These are phyloP conservation scores for Aromia moschata DNA, from an alignment of 2,888 invertebrate genomes.

Conservation along the genomic window DNA sequence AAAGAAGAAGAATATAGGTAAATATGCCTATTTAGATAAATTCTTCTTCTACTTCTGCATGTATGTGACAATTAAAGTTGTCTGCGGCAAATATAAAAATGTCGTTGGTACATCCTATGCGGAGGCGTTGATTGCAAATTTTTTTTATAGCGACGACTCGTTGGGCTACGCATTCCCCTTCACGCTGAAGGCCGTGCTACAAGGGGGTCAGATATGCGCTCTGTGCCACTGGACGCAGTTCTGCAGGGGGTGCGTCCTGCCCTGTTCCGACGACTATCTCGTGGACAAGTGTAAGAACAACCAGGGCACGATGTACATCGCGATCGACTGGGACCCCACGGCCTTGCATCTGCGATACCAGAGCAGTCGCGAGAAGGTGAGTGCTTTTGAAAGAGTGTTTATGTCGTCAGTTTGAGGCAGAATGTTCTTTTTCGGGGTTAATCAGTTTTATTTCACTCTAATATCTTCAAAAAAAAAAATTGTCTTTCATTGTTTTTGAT, in stretches of 20 bases:
- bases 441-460: no score
- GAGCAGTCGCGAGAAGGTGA: conserved; percentile 58
- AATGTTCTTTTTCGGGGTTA: no score
- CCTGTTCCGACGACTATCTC: conserved; percentile 70
- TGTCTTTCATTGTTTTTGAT: no score
- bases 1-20: no score
- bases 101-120: background rate
- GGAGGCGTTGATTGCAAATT: background rate
- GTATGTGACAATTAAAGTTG: no score
- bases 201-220: conserved; percentile 78
- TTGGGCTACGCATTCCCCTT: conserved; percentile 93
- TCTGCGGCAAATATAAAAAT: no score
- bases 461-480: no score
- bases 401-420: no score
- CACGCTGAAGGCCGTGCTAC: conserved; percentile 81
- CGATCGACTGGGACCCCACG: conserved; percentile 95
- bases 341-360: conserved; percentile 85
- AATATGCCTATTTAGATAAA: no score
- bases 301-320: conserved; percentile 67
- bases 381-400: no score
- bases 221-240: conserved; percentile 83
- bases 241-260: conserved; percentile 86
- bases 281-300: conserved; percentile 57
- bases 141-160: conserved; percentile 82
- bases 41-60: no score